Evolutionary conservation across 2,797 vertebrate genomes (phyloP).

Genomic region (Channallabes apus): DNA sequence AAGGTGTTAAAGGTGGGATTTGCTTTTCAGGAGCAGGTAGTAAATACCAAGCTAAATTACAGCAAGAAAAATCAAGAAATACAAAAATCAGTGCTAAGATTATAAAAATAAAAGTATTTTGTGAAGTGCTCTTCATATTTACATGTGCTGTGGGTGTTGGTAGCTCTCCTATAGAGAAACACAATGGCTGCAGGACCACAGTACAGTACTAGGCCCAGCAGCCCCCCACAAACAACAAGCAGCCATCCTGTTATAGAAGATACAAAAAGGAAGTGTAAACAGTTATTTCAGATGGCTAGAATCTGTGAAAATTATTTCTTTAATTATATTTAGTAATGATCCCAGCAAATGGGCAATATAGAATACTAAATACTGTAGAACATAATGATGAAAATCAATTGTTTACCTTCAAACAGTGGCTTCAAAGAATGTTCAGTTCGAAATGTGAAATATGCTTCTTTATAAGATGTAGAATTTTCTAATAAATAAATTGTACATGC

Average conservation of each 20-base stretch:
- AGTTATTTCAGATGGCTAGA: neutral
- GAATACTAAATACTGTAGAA: neutral
- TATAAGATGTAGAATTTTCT: neutral
- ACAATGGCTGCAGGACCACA: constrained; percentile 1
- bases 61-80: neutral
- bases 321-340: neutral
- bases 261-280: neutral
- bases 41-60: constrained; percentile 3
- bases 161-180: neutral
- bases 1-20: constrained; percentile 9
- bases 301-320: neutral
- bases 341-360: neutral
- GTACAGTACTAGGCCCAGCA: constrained; percentile 1
- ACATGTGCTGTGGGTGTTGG: neutral
- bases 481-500: neutral
- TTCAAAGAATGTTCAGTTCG: neutral
- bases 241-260: neutral
- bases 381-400: neutral
- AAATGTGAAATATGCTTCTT: neutral
- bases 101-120: neutral
- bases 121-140: neutral
- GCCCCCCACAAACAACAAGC: neutral
- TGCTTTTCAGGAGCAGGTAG: neutral
- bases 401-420: neutral
- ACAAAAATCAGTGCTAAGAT: neutral